Base-by-base conservation (phyloP, 23 tunicate genomes). In the Ascidia mentula region DNA sequence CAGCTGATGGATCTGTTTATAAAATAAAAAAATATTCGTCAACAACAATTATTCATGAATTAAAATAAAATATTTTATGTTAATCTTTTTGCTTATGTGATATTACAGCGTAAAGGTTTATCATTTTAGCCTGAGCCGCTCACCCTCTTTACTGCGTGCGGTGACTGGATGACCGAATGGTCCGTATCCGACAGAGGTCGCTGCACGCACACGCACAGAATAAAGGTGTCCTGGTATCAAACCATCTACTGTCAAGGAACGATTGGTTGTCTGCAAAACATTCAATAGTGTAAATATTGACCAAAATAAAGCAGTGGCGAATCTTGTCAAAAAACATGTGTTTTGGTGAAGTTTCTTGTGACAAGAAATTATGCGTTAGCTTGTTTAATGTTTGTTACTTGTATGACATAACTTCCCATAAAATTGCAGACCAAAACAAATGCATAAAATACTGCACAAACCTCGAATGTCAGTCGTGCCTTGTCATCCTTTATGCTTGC, bases 101-200 rank as follows among this genome's bases (percentile, higher is more conserved):
- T 9, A 69, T 12, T 31, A 69, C 9, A 20, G 9, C n/a, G 12
- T 12, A 9, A 42, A 42, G 12, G 12, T 42, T 9, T 42, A 9
- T 42, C 22, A 5, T 53, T 53, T 6, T 53, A 53, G 12, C 22
- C 13, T 53, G 22, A 53, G 22, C 13, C 13, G 24, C 65, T 53
- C 13, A 53, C 65, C 24, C 13, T 33, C 22, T 6, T 40, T 69
- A 28, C 82, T 82, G 18, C 73, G 81, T 20, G 65, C 40, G 20
- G 74, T 76, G 37, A 81, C 32, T 30, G 53, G 35, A 5, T 42
- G n/a, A 35, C 86, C 76, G 71, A 60, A 87, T 69, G 46, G 80
- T 15, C 91, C 91, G 33, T 37, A 87, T 37, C 91, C 91, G 37
- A 72, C 81, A 34, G 78, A 34, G 18, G 91, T 87, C 40, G 73